Conservation (phyloP, 2,797 vertebrate genomes). For the Nannoperca obscura region DNA sequence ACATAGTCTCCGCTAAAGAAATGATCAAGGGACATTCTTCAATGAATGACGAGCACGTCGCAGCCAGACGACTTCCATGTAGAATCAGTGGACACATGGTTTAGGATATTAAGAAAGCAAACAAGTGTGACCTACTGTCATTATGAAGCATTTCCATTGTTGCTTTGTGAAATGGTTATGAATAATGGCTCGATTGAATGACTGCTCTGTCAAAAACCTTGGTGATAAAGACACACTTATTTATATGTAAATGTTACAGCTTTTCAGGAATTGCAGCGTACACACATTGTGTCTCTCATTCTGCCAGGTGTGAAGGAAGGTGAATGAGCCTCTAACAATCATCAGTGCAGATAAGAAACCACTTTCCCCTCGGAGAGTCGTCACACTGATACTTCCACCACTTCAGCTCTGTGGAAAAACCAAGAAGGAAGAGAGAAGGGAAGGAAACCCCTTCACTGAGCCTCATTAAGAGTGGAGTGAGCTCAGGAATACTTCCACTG, state of each 20-base stretch:
- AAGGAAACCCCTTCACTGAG: constrained; percentile 21
- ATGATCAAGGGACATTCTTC: neutral
- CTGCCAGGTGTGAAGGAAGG: constrained; percentile 32
- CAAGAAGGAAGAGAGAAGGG: constrained; percentile 10
- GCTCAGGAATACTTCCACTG: constrained; percentile 35
- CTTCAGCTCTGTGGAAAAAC: constrained; percentile 19
- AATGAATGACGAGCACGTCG: neutral
- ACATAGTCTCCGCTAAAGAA: neutral
- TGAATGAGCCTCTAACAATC: constrained; percentile 27
- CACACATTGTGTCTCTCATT: constrained; percentile 2
- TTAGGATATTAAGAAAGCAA: too few relatives aligned
- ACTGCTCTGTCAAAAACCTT: neutral
- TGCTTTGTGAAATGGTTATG: neutral
- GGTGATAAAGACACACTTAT: constrained; percentile 27
- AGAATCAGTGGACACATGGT: neutral
- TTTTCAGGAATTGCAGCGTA: constrained; percentile 33
- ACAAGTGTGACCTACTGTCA: neutral
- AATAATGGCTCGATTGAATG: constrained; percentile 3
- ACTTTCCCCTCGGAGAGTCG: constrained; percentile 22
- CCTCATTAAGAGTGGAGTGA: constrained; percentile 40
- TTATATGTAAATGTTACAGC: constrained; percentile 39
- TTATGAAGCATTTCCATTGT: neutral
- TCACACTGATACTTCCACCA: constrained; percentile 19
- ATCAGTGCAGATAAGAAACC: constrained; percentile 22
- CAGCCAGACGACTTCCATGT: neutral